Conservation (phyloP, 2,113 vertebrate genomes). For the Thamnophis sirtalis region DNA sequence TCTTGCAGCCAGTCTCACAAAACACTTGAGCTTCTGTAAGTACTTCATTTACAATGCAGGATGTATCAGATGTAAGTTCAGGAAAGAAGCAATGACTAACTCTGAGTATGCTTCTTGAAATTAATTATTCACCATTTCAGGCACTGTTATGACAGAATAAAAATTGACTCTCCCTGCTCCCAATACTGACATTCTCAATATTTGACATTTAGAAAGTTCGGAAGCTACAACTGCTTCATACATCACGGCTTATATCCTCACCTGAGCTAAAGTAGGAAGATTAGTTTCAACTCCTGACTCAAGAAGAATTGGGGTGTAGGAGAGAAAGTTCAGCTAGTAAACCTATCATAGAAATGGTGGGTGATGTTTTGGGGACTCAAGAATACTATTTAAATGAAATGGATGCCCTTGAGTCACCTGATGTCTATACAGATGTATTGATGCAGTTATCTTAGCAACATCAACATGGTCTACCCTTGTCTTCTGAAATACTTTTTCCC, state of each 20-base stretch:
- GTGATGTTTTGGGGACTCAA: neutral
- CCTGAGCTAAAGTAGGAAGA: neutral
- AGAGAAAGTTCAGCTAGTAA: neutral
- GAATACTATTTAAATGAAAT: neutral
- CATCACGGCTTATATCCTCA: neutral
- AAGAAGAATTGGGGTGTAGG: neutral
- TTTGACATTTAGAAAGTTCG: neutral
- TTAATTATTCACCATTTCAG: neutral
- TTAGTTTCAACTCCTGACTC: accelerated
- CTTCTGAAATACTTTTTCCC: neutral
- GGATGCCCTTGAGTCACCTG: neutral
- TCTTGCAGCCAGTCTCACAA: neutral
- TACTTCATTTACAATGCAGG: neutral
- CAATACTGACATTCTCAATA: neutral
- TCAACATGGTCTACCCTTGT: neutral
- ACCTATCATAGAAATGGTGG: neutral
- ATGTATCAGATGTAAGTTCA: neutral
- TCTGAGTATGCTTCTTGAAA: neutral
- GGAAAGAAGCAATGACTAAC: neutral
- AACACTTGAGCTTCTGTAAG: accelerated
- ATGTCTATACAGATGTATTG: neutral
- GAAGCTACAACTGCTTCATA: neutral
- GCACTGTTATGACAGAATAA: neutral
- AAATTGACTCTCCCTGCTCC: neutral
- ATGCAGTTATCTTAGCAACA: neutral